These are phyloP conservation scores for Temnothorax ravouxi DNA, from an alignment of 2,888 invertebrate species.

Conservation along the genomic window DNA sequence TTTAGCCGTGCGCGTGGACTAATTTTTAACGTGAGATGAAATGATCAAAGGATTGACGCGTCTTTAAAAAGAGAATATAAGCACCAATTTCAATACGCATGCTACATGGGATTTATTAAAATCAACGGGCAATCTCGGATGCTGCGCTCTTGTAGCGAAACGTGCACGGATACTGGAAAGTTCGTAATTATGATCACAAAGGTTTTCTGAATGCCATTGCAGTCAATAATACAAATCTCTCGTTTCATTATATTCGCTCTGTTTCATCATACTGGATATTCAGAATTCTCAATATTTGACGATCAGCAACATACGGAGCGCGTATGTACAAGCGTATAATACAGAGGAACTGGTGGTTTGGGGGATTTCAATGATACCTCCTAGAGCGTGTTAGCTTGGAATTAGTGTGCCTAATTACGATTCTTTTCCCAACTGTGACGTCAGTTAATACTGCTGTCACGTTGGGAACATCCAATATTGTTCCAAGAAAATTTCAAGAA, in stretches of 20 bases:
- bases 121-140: constrained; percentile 35
- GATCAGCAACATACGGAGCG: background rate
- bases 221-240: constrained; percentile 30
- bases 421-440: constrained; percentile 23
- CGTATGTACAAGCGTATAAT: background rate
- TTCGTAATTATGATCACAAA: constrained; percentile 44
- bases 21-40: background rate
- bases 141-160: background rate
- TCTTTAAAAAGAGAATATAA: constrained; percentile 68
- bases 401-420: constrained; percentile 40
- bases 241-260: background rate
- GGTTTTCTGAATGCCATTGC: constrained; percentile 29
- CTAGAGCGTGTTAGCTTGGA: constrained; percentile 23
- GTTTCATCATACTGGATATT: constrained; percentile 22
- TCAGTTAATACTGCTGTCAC: constrained; percentile 8
- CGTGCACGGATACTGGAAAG: background rate
- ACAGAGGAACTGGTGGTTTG: constrained; percentile 35
- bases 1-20: background rate
- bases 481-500: constrained; percentile 1
- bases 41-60: constrained; percentile 42
- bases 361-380: constrained; percentile 15
- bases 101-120: constrained; percentile 67
- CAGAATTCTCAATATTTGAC: constrained; percentile 41
- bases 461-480: background rate
- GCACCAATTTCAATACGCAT: constrained; percentile 66